Evolutionary conservation across 2,888 invertebrate species (phyloP), one percentile per base, ranked within the genome.

Genomic region (Drepanosiphum platanoidis): DNA sequence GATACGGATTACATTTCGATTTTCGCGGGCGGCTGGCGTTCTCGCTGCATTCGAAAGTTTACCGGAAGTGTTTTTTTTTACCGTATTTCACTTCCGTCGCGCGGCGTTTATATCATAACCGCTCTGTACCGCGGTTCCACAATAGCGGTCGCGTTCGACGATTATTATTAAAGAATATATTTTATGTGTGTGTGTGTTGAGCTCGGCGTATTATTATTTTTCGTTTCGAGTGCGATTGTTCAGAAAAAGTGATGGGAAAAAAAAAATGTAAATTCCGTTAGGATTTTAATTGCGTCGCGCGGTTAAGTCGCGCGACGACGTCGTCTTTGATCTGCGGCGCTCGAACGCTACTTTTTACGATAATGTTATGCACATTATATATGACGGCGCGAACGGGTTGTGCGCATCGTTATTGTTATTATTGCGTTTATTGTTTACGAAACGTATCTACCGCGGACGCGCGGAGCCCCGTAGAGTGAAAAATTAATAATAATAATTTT

Each of bases 301-400:
- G 13, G 11, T n/a, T n/a, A 30, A 64, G 64, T 64, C 27, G 13
- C 13, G 64, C 7, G 27, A 22, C 30, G 30, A 11, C 2, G 64
- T n/a, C n/a, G n/a, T n/a, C 64, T 64, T 64, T 64, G 64, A 30
- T 64, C 64, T 64, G 30, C 64, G 8, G 18, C 7, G 9, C 27
- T 64, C 27, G 27, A 13, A 64, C 30, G 27, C 2, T 9, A 11
- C 27, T 58, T 58, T 58, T 9, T 58, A 22, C 2, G 2, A 61
- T 22, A n/a, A 27, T 27, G n/a, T 61, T 61, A 58, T 8, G 8
- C 27, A 9, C 13, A 9, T 61, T 27, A 27, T 61, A 27, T 61
- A 8, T 7, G 9, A 0, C 5, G n/a, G 18, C 4, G 18, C 22
- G 22, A 1, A 0, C 5, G n/a, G 18, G 1, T 4, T 5, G 22